Base-by-base conservation (phyloP, 2,888 invertebrate species). In the Augiades crinisus region DNA sequence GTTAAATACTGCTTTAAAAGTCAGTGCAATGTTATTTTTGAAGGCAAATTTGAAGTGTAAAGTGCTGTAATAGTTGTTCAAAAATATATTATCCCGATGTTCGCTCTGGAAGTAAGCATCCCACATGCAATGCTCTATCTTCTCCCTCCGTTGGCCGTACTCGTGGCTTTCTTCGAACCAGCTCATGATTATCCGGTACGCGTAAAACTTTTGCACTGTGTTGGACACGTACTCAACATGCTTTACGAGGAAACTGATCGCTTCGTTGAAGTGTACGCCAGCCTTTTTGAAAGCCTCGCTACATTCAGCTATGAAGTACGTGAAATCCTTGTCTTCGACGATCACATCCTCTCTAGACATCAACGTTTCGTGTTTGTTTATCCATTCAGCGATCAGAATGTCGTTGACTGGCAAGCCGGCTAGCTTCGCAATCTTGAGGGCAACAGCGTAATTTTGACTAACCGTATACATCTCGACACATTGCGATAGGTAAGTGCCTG, bases 241-340 rank as follows among this genome's bases (percentile, higher is more conserved):
- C 47, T 90, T 82, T 0, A 92, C 78, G 31, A 93, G 91, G 70
- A 95, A 95, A 57, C 92, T 76, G 0, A 93, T 92, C 0, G 94
- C 91, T 12, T 91, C 87, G 55, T 91, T 90, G 10, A 93, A 92
- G 0, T 91, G 79, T 0, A 95, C 91, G 0, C 92, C 79, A 45
- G 93, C 91, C 22, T 89, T 80, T 60, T 88, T 85, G 58, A 95
- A 93, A 43, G 92, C 92, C 40, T 82, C 75, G 55, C 94, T 92
- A 60, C 94, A 94, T 37, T 90, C 81, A 0, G 88, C 83, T 78
- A 94, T 91, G 64, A 92, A 92, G 0, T 81, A 68, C 0, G 84
- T 81, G 24, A 85, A 69, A 5, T 82, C 75, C 60, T 78, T 86
- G 14, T 84, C 75, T 37, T 91, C 74, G 1, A 76, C 45, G 7